A percentile compares a stretch with the other conserved stretches of the same genome.
Evolutionary conservation across 2,888 invertebrate genomes (phyloP).

Genomic region (Heliconius cydno): DNA sequence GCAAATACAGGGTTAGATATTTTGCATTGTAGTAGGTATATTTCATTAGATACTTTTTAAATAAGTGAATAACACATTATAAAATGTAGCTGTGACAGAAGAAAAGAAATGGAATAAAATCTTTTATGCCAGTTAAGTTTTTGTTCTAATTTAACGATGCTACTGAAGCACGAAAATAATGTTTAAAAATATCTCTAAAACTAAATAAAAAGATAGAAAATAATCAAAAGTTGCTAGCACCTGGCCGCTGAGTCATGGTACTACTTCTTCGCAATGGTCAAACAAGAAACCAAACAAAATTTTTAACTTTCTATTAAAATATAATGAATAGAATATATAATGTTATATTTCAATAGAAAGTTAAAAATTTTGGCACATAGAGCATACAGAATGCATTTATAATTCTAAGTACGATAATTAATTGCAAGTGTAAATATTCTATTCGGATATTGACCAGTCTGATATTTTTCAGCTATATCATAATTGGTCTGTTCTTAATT

Average conservation of each 20-base stretch:
- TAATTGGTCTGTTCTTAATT: constrained; percentile 8
- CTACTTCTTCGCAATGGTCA: constrained; percentile 50
- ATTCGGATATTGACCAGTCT: constrained; percentile 32
- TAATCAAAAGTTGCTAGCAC: constrained; percentile 56
- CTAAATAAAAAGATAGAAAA: constrained; percentile 73
- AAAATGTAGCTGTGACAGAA: neutral
- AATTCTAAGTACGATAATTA: constrained; percentile 24
- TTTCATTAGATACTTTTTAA: constrained; percentile 19
- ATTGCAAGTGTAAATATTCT: constrained; percentile 28
- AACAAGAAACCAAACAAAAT: constrained; percentile 45
- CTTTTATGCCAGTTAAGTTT: constrained; percentile 17
- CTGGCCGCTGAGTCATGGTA: constrained; percentile 68
- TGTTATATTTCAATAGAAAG: too few species aligned
- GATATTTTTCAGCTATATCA: constrained; percentile 20
- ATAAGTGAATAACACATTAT: constrained; percentile 25
- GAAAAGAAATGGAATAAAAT: constrained; percentile 24
- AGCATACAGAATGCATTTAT: constrained; percentile 28
- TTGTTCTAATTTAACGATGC: constrained; percentile 51
- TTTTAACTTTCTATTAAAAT: constrained; percentile 55
- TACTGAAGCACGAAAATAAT: constrained; percentile 68
- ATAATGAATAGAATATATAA: constrained; percentile 34
- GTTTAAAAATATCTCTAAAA: constrained; percentile 71
- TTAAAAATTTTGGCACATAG: constrained; percentile 44
- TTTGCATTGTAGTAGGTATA: constrained; percentile 20
- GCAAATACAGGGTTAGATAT: constrained; percentile 3